Percentiles rank a stretch among this genome's conserved stretches.
Evolutionary conservation across 2,797 vertebrate genomes (phyloP).

Genomic region (Mus minutoides): DNA sequence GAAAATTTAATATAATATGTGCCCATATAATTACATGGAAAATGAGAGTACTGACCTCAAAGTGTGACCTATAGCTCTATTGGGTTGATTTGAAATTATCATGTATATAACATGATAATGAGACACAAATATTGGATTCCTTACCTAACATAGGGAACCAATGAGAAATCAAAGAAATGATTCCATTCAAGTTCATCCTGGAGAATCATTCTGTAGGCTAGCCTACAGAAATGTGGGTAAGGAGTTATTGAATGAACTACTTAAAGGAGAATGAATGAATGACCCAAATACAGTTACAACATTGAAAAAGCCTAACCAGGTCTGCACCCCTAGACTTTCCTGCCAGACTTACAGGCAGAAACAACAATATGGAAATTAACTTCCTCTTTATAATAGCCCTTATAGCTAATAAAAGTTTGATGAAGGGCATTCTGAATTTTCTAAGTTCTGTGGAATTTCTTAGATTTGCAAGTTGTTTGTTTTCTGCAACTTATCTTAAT

Average conservation of each 20-base stretch:
- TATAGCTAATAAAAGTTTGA: neutral
- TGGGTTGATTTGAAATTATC: neutral
- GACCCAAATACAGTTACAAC: neutral
- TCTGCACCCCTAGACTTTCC: neutral
- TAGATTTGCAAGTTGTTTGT: neutral
- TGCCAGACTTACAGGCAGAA: neutral
- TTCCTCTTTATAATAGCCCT: no score
- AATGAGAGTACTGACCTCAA: neutral
- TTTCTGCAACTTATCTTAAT: neutral
- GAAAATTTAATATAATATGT: neutral
- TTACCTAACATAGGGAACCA: neutral
- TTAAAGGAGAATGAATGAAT: neutral
- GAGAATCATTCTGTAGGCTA: neutral
- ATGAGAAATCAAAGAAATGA: neutral
- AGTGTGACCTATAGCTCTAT: rapidly evolving
- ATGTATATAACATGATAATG: neutral
- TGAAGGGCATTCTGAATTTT: neutral
- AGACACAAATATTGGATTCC: neutral
- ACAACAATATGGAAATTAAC: neutral
- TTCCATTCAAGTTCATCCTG: neutral
- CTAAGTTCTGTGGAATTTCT: neutral
- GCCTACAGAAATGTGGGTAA: neutral
- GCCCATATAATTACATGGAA: neutral
- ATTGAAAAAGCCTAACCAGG: neutral
- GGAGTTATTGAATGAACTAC: neutral